These are phyloP conservation scores for Acromyrmex charruanus DNA, from an alignment of 1,140 invertebrate genomes.

Conservation along the genomic window DNA sequence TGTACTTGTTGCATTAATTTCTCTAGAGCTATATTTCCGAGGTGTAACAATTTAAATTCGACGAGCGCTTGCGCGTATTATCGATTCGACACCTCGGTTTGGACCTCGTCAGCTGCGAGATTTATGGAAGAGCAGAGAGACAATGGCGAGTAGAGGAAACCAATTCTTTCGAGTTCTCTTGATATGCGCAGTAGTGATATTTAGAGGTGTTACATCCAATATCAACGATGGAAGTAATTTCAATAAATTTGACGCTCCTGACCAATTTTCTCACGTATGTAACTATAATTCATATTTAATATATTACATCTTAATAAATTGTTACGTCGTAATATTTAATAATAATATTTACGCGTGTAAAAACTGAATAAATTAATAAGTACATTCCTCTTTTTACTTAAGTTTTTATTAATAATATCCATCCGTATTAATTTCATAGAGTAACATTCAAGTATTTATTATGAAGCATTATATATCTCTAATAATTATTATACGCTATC, in stretches of 20 bases:
- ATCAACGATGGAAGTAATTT: slow-evolving; percentile 25
- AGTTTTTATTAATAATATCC: too few relatives aligned
- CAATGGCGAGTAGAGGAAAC: slow-evolving; percentile 26
- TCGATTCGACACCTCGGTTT: slow-evolving; percentile 54
- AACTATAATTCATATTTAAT: not conserved
- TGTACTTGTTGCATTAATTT: slow-evolving; percentile 26
- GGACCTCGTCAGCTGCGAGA: slow-evolving; percentile 4
- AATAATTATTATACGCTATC: too few relatives aligned
- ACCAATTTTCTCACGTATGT: not conserved
- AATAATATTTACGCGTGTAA: not conserved
- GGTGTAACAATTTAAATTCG: not conserved
- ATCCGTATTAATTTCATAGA: too few relatives aligned
- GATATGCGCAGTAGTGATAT: slow-evolving; percentile 21
- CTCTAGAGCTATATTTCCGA: not conserved
- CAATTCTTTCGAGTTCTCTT: slow-evolving; percentile 15
- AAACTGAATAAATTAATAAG: not conserved
- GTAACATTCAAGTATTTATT: too few relatives aligned
- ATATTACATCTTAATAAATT: not conserved
- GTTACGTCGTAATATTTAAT: not conserved
- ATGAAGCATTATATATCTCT: too few relatives aligned
- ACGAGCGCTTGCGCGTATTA: slow-evolving; percentile 65
- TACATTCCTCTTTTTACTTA: not conserved
- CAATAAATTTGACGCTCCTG: slow-evolving; percentile 19
- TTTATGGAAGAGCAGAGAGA: slow-evolving; percentile 9
- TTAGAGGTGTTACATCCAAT: slow-evolving; percentile 30